These are phyloP conservation scores for Notarius lentiginosus DNA, from an alignment of 2,113 vertebrate species.

Conservation along the genomic window DNA sequence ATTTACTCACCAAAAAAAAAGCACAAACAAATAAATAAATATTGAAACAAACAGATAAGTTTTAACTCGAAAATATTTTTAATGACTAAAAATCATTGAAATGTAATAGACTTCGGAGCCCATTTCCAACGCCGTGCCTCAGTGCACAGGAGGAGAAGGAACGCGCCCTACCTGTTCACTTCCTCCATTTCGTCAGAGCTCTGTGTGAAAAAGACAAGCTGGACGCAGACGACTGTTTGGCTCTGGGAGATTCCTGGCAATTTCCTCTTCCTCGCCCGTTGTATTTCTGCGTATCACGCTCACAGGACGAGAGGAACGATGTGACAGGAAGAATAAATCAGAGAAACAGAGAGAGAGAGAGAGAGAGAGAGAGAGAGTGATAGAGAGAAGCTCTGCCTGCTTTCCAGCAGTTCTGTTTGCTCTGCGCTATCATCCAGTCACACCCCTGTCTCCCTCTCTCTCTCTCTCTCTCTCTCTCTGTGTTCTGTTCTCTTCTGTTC, in stretches of 20 bases:
- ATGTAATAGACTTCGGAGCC: neutral
- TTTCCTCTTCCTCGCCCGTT: neutral
- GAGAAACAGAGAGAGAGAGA: neutral
- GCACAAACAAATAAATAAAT: neutral
- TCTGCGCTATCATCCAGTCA: slow-evolving; percentile 30
- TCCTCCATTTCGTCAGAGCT: neutral
- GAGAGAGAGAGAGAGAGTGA: slow-evolving; percentile 20
- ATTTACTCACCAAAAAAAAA: neutral
- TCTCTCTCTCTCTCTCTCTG: neutral
- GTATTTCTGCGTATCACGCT: neutral
- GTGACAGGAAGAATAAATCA: neutral
- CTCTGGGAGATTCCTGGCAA: slow-evolving; percentile 5
- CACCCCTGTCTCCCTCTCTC: neutral
- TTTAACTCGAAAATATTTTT: neutral
- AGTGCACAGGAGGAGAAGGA: neutral
- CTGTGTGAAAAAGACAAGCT: neutral
- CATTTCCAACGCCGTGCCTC: neutral
- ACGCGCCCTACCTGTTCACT: slow-evolving; percentile 29
- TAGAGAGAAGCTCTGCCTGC: neutral
- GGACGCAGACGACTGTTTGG: neutral
- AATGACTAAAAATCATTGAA: too few relatives aligned
- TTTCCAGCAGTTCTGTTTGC: slow-evolving; percentile 32
- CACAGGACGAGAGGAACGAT: neutral
- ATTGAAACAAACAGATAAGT: neutral
- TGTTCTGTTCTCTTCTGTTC: neutral